Evolutionary conservation across 2,797 vertebrate genomes (phyloP), one percentile per base, ranked within the genome.

Genomic region (Lacerta bilineata): DNA sequence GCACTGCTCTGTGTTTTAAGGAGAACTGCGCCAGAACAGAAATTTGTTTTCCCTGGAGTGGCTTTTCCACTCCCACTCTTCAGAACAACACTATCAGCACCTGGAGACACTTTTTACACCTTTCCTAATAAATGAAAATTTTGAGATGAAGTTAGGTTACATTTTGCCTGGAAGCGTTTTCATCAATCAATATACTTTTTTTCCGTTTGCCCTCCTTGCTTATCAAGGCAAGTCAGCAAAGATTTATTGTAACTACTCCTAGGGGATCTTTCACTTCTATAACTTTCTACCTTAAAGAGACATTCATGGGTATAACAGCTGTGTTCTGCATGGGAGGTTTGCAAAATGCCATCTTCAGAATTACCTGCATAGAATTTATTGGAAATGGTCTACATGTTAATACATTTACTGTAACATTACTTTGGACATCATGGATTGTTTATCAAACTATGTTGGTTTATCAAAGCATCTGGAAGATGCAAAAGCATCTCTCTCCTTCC

Each of bases 121-220:
- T 94, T 93, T 72, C 86, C 77, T 92, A 95, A 93, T 86, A 95
- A 95, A 95, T 93, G 93, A 93, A 90, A 95, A 78, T 96, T 95
- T 92, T 92, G 91, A 91, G 92, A 85, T 94, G 75, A 94, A 94
- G 90, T 92, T 66, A 74, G 68, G 90, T 95, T 95, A 86, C 85
- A 93, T 91, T 95, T 95, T 96, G 87, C 93, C 94, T 96, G 92
- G 92, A 94, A 96, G 88, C 79, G 78, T 95, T 95, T 92, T 95
- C 84, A 83, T 87, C 94, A 94, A 87, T 92, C 66, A 87, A 90
- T 94, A 55, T 13, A 1, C 50, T 55, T 95, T 95, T 92, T 93
- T 10, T 2, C 82, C 93, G 90, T 76, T 87, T 95, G 64, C 85
- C 33, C 89, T 94, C 89, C 78, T 90, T 95, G 80, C 84, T 94